Percentiles rank a stretch among this genome's conserved stretches.
phyloP scores from a whole-genome alignment of 1,140 invertebrate genomes.

The Colletes gigas region DNA sequence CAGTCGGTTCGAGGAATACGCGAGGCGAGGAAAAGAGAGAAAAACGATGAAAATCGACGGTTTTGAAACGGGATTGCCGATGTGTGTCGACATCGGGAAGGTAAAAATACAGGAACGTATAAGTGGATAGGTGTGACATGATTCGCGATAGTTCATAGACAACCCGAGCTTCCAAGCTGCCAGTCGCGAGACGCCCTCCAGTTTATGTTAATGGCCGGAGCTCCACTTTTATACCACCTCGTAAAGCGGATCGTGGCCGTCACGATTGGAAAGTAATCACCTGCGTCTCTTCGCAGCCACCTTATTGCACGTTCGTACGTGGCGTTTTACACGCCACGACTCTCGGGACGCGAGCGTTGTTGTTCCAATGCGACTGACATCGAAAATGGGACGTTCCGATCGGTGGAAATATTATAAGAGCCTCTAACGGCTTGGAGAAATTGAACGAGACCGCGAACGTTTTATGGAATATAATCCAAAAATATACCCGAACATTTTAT shows the following conservation, averaged over 20 bases:
- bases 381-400: not conserved
- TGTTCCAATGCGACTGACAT: not conserved
- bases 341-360: not conserved
- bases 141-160: slow-evolving; percentile 26
- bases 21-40: no score
- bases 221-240: slow-evolving; percentile 24
- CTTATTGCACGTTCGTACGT: not conserved
- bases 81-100: not conserved
- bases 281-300: slow-evolving; percentile 9
- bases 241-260: slow-evolving; percentile 23
- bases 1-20: not conserved
- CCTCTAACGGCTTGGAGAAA: no score
- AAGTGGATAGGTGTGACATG: slow-evolving; percentile 36
- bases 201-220: slow-evolving; percentile 40
- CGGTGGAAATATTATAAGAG: not conserved
- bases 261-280: slow-evolving; percentile 17
- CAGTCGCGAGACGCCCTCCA: slow-evolving; percentile 31
- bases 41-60: not conserved
- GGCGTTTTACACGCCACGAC: not conserved
- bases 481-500: no score
- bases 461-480: no score
- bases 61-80: not conserved
- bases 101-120: slow-evolving; percentile 37
- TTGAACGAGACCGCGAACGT: no score
- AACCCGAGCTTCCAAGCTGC: not conserved